Evolutionary conservation across 2,797 vertebrate genomes (phyloP).

Genomic region (Erpetoichthys calabaricus): DNA sequence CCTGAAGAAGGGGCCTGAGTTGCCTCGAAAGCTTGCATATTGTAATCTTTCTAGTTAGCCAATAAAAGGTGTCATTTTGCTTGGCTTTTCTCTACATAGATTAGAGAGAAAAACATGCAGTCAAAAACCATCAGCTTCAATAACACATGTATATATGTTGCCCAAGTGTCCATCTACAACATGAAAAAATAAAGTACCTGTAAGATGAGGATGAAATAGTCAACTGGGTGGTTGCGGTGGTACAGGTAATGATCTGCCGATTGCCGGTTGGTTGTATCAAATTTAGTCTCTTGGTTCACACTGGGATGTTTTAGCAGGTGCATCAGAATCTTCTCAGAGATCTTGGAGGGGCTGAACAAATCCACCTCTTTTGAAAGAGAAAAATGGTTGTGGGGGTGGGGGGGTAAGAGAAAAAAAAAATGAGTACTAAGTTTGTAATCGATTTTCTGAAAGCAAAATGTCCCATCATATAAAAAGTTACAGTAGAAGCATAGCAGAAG

Average conservation of each 20-base stretch:
- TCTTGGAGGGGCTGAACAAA: constrained; percentile 62
- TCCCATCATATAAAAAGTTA: no score
- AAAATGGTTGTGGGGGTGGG: constrained; percentile 1
- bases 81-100: no score
- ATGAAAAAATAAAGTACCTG: constrained; percentile 46
- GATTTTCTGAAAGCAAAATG: no score
- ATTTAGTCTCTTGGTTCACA: constrained; percentile 81
- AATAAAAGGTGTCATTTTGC: no score
- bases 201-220: constrained; percentile 81
- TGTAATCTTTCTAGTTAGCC: no score
- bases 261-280: constrained; percentile 59
- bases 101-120: no score
- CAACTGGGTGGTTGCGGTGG: constrained; percentile 74
- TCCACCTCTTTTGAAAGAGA: constrained; percentile 61
- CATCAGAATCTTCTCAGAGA: constrained; percentile 77
- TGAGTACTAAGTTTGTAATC: not conserved
- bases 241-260: constrained; percentile 72
- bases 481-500: no score
- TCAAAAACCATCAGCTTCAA: no score
- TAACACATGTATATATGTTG: no score
- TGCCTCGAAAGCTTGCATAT: no score
- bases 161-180: no score
- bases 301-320: constrained; percentile 77
- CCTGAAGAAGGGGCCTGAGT: no score
- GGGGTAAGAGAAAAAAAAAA: not conserved